Evolutionary conservation across 2,113 vertebrate genomes (phyloP).

Genomic region (Psettodes erumei): DNA sequence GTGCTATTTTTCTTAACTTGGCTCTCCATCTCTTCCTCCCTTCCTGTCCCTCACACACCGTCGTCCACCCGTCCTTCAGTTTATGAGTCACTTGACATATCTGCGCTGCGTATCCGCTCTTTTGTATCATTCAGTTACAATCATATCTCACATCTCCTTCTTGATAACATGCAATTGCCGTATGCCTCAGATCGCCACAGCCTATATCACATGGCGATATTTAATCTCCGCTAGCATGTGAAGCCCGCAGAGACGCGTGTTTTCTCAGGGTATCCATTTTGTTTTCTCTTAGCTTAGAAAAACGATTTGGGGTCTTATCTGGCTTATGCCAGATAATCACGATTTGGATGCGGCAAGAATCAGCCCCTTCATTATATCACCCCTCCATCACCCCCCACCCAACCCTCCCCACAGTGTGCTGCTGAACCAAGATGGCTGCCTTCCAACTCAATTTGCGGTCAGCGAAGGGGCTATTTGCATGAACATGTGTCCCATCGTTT

Average conservation of each 20-base stretch:
- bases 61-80: conserved; percentile 36
- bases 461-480: conserved; percentile 72
- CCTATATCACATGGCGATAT: conserved; percentile 51
- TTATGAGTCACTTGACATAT: conserved; percentile 58
- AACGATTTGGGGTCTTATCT: conserved; percentile 39
- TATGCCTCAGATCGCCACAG: conserved; percentile 49
- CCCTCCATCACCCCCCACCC: conserved; percentile 26
- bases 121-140: conserved; percentile 54
- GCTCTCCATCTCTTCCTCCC: not conserved
- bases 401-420: conserved; percentile 41
- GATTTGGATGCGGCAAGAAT: conserved; percentile 41
- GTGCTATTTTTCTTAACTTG: not conserved
- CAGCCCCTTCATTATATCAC: conserved; percentile 29
- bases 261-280: conserved; percentile 42
- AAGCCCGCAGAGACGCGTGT: conserved; percentile 35
- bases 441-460: conserved; percentile 78
- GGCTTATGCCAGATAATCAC: conserved; percentile 39
- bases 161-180: conserved; percentile 56
- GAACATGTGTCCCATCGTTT: conserved; percentile 76
- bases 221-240: conserved; percentile 56
- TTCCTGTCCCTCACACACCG: not conserved
- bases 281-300: conserved; percentile 35
- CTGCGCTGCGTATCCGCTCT: conserved; percentile 48
- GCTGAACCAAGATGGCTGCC: conserved; percentile 71
- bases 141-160: conserved; percentile 61